phyloP scores from a whole-genome alignment of 2,113 vertebrate genomes.

The Solea solea region DNA sequence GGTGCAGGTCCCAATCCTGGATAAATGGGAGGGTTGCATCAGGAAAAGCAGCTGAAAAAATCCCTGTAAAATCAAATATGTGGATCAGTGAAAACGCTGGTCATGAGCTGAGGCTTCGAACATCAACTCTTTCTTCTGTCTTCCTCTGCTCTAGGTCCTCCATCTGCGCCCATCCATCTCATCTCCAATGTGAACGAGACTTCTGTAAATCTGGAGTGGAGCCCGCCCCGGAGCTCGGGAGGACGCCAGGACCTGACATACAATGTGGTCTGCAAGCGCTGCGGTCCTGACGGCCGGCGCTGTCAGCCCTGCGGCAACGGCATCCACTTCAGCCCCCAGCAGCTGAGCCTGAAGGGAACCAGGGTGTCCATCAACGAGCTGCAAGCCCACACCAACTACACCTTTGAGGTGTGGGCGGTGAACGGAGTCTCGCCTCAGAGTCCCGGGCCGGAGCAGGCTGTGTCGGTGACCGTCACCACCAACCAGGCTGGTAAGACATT shows the following conservation, averaged over 20 bases:
- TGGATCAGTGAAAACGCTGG: neutral
- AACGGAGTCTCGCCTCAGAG: conserved; percentile 95
- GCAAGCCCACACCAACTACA: conserved; percentile 98
- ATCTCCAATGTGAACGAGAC: conserved; percentile 99
- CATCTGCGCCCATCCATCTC: conserved; percentile 91
- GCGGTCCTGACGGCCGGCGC: conserved; percentile 83
- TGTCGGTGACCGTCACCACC: conserved; percentile 95
- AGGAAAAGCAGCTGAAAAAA: too few relatives aligned
- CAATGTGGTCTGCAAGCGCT: conserved; percentile 94
- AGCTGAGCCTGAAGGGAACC: conserved; percentile 88
- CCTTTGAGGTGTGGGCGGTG: conserved; percentile 96
- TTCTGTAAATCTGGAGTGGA: conserved; percentile 97
- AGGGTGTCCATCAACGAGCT: conserved; percentile 95
- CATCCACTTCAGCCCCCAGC: conserved; percentile 94
- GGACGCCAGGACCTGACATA: conserved; percentile 94
- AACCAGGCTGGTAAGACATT: conserved; percentile 94
- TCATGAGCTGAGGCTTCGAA: neutral
- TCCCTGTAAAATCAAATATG: too few relatives aligned
- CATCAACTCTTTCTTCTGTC: neutral
- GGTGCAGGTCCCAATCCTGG: too few relatives aligned
- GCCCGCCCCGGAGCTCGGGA: conserved; percentile 87
- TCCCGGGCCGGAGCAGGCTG: conserved; percentile 91
- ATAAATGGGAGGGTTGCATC: too few relatives aligned
- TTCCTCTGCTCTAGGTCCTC: conserved; percentile 84
- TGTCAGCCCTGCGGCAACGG: conserved; percentile 92